Percentiles rank a stretch among this genome's conserved stretches.
These are phyloP conservation scores for Yponomeuta sedellus DNA, from an alignment of 2,888 invertebrate genomes.

Conservation along the genomic window DNA sequence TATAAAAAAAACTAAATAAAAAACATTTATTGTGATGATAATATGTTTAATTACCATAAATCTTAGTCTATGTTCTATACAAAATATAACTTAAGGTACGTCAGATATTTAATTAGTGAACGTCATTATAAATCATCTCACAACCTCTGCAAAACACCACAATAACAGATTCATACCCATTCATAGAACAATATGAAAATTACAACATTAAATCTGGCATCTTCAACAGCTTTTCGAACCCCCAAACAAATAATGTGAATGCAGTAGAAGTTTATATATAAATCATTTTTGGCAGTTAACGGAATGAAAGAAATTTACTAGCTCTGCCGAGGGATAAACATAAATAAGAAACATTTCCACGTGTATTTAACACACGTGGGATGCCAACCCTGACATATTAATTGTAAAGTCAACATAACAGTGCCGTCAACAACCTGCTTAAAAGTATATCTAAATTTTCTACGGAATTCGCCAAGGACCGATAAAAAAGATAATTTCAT, in stretches of 20 bases:
- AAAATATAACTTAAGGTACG: slow-evolving; percentile 69
- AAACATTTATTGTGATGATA: slow-evolving; percentile 50
- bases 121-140: slow-evolving; percentile 74
- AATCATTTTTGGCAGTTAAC: neutral
- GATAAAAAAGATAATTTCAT: slow-evolving; percentile 13
- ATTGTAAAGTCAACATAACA: too few relatives aligned
- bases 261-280: slow-evolving; percentile 1
- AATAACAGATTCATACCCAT: slow-evolving; percentile 57
- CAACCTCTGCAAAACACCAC: slow-evolving; percentile 70
- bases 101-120: slow-evolving; percentile 70
- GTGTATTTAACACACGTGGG: too few relatives aligned
- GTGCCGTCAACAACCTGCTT: too few relatives aligned
- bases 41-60: slow-evolving; percentile 63
- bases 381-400: too few relatives aligned
- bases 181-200: slow-evolving; percentile 56
- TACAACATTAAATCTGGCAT: slow-evolving; percentile 48
- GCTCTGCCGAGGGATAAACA: too few relatives aligned
- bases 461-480: slow-evolving; percentile 25
- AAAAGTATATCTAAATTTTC: neutral
- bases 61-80: slow-evolving; percentile 69
- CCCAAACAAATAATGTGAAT: slow-evolving; percentile 32
- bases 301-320: too few relatives aligned
- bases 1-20: slow-evolving; percentile 10
- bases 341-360: too few relatives aligned
- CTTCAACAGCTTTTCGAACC: slow-evolving; percentile 39